Evolutionary conservation across 2,113 vertebrate species (phyloP).

Genomic region (Ophiodon elongatus): DNA sequence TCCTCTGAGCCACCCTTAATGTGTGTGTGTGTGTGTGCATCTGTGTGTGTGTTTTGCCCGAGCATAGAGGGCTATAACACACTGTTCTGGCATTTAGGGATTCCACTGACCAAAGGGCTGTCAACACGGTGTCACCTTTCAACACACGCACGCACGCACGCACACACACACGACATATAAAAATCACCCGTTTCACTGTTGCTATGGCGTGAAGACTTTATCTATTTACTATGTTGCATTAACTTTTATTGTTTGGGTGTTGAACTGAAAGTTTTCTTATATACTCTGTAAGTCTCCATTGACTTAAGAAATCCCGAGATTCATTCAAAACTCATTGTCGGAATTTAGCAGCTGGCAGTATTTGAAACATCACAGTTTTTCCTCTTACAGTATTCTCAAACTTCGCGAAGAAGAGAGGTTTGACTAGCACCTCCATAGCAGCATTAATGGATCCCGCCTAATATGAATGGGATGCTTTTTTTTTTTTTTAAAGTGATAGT

Average conservation of each 20-base stretch:
- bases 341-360: constrained; percentile 1
- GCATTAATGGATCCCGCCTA: background rate
- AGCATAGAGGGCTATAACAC: constrained; percentile 11
- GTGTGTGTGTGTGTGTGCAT: background rate
- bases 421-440: constrained; percentile 1
- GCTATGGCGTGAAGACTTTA: background rate
- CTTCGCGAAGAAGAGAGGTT: background rate
- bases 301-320: background rate
- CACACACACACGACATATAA: constrained; percentile 29
- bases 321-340: background rate
- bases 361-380: background rate
- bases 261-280: background rate
- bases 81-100: constrained; percentile 72
- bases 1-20: constrained; percentile 14
- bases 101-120: constrained; percentile 74
- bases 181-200: background rate
- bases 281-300: background rate
- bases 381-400: background rate
- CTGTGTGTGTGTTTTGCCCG: constrained; percentile 11
- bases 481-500: background rate
- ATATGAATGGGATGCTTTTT: constrained; percentile 6
- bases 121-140: constrained; percentile 81
- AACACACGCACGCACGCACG: constrained; percentile 58
- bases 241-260: too few relatives aligned
- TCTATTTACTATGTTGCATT: too few relatives aligned